Evolutionary conservation across 2,113 vertebrate genomes (phyloP).

Genomic region (Clarias magur): DNA sequence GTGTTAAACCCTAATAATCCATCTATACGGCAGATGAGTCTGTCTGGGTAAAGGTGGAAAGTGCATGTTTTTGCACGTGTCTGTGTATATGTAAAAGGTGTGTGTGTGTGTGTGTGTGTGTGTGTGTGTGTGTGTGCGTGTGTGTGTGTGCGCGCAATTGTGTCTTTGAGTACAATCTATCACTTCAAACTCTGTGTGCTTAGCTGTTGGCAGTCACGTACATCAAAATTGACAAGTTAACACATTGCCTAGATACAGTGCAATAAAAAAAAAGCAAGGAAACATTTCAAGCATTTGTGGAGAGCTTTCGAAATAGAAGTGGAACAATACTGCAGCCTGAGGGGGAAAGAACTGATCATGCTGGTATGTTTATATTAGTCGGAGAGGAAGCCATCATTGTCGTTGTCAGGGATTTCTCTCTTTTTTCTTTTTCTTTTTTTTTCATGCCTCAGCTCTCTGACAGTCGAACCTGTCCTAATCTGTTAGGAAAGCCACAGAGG

Average conservation of each 20-base stretch:
- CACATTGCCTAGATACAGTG: conserved; percentile 72
- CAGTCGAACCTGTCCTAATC: conserved; percentile 68
- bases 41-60: conserved; percentile 35
- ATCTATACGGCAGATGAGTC: conserved; percentile 41
- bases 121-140: neutral
- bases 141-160: neutral
- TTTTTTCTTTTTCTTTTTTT: conserved; percentile 62
- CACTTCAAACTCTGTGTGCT: conserved; percentile 55
- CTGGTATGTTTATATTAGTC: conserved; percentile 81
- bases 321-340: conserved; percentile 70
- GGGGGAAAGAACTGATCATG: conserved; percentile 74
- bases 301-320: conserved; percentile 72
- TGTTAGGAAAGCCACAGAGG: conserved; percentile 25
- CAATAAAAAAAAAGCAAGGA: conserved; percentile 71
- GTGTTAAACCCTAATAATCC: conserved; percentile 28
- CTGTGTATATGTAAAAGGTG: neutral
- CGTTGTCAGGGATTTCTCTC: conserved; percentile 64
- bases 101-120: conserved; percentile 19
- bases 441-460: conserved; percentile 61
- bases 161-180: conserved; percentile 7
- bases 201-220: conserved; percentile 68
- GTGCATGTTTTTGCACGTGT: conserved; percentile 27
- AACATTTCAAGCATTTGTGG: conserved; percentile 72
- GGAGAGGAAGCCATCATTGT: conserved; percentile 79
- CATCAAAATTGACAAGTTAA: conserved; percentile 69